Base-by-base conservation (phyloP, 2,797 vertebrate species). In the Coccyzus lansbergi region DNA sequence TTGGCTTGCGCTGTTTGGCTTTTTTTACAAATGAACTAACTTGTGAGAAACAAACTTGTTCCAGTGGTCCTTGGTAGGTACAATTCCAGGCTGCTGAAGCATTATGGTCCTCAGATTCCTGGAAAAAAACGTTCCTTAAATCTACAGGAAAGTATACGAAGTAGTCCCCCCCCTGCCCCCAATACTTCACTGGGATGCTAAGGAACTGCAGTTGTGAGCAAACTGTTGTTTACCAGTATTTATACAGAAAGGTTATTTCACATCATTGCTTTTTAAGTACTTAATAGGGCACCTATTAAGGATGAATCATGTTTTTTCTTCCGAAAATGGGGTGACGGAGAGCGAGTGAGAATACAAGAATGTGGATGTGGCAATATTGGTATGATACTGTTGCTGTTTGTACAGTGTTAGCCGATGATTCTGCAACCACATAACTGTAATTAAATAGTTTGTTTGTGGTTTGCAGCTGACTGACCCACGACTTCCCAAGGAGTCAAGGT, bases 371-470 rank as follows among this genome's bases (percentile, higher is more conserved):
- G 92, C 94, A 93, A 68, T 79, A 33, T 46, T 90, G 91, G 81
- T 83, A 53, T 1, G 31, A 55, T 71, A 48, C 83, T 51, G 48
- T 87, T 96, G 60, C 87, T 84, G 83, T 89, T 69, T 83, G 75
- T 81, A 79, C 68, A 68, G 74, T 34, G 59, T 82, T 86, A 84
- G 88, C 86, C 79, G 94, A 92, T 49, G 65, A 58, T 74, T 79
- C 85, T 77, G 74, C 40, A 82, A 29, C 85, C 70, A 79, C 18
- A 16, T 36, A 82, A 64, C 90, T 92, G 90, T 76, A 90, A 82
- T 94, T 92, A 94, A 94, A 95, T 90, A 92, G 59, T 34, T 69
- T 78, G 77, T 76, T 89, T 94, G 94, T 92, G 90, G 88, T 88
- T 93, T 53, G 77, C 59, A 79, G 83, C 70, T 0, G 20, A 59